A percentile compares a stretch with the other conserved stretches of the same genome.
Evolutionary conservation across 2,888 invertebrate species (phyloP).

Genomic region (Chironomus riparius): DNA sequence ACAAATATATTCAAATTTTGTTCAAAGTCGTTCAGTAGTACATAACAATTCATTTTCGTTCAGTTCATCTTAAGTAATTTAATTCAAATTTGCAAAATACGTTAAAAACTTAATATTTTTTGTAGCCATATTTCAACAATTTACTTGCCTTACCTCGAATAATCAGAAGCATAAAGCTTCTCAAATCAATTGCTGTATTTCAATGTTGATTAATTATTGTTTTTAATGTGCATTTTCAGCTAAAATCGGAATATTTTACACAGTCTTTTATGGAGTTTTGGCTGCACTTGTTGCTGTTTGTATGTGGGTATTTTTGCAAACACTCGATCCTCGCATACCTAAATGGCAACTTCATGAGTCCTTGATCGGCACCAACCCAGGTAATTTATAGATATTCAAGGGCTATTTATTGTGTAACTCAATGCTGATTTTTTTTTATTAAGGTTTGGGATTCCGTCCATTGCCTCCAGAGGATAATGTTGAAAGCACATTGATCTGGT

Average conservation of each 20-base stretch:
- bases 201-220: not conserved
- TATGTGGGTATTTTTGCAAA: conserved; percentile 89
- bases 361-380: conserved; percentile 91
- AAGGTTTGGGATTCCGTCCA: conserved; percentile 84
- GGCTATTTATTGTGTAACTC: not conserved
- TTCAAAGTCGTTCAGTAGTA: too few relatives aligned
- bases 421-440: conserved; percentile 31
- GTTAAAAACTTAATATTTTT: too few relatives aligned
- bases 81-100: too few relatives aligned
- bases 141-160: too few relatives aligned
- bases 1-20: too few relatives aligned
- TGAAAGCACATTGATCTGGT: conserved; percentile 93
- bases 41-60: too few relatives aligned
- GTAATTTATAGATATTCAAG: conserved; percentile 30
- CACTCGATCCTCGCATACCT: conserved; percentile 79
- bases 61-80: too few relatives aligned
- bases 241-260: conserved; percentile 91
- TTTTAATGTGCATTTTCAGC: conserved; percentile 46
- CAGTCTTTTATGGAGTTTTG: conserved; percentile 84
- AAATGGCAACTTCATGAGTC: conserved; percentile 80
- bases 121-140: too few relatives aligned
- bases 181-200: not conserved
- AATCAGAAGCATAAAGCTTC: not conserved
- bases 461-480: conserved; percentile 77
- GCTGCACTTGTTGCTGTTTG: conserved; percentile 89